These are phyloP conservation scores for Pelochelys cantorii DNA, from an alignment of 2,797 vertebrate genomes.

Conservation along the genomic window DNA sequence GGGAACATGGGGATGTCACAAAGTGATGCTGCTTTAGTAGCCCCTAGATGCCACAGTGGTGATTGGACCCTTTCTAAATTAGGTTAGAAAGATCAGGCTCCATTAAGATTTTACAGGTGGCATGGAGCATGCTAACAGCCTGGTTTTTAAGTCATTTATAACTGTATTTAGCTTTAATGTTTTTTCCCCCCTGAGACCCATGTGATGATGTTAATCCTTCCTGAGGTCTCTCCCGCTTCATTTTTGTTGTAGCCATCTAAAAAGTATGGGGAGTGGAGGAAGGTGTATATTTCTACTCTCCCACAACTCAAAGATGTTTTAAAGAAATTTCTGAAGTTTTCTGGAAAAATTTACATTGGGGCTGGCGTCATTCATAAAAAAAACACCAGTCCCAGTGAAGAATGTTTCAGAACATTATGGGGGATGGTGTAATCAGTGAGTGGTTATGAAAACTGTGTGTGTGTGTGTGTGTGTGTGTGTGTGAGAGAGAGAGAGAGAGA, in stretches of 20 bases:
- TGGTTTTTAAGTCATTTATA: background rate
- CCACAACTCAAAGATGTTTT: background rate
- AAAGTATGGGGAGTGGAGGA: background rate
- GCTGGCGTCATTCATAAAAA: background rate
- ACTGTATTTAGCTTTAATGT: background rate
- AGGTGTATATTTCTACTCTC: background rate
- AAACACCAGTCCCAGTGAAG: conserved; percentile 14
- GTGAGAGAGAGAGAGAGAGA: too few species aligned
- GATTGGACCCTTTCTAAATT: background rate
- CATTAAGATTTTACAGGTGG: background rate
- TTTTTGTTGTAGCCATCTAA: background rate
- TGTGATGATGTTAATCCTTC: background rate
- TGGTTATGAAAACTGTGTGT: background rate
- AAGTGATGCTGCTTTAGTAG: background rate
- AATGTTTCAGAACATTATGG: conserved; percentile 29
- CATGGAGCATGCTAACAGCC: background rate
- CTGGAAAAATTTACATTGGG: background rate
- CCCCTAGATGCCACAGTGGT: background rate
- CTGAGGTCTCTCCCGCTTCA: conserved; percentile 3
- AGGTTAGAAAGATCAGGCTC: background rate
- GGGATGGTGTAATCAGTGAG: conserved; percentile 44
- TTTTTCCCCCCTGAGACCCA: background rate
- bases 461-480: too few species aligned
- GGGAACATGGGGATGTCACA: rapidly evolving
- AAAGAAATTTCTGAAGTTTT: background rate